phyloP scores from a whole-genome alignment of 1,140 invertebrate species.

The Oscheius sp. region DNA sequence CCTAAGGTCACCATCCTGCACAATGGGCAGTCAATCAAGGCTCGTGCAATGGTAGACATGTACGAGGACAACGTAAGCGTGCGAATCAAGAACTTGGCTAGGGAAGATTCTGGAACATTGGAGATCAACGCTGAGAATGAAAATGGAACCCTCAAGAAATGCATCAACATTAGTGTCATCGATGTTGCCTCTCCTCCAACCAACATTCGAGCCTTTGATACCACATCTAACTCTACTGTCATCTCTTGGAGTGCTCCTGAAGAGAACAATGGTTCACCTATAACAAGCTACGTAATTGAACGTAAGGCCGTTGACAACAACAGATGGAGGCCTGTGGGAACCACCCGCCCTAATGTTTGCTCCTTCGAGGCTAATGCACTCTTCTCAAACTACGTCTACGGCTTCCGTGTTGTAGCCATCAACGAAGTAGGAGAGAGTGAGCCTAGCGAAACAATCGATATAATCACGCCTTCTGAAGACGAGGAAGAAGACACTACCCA shows the following conservation, averaged over 20 bases:
- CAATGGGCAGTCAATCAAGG: slow-evolving; percentile 29
- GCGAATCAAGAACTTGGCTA: slow-evolving; percentile 25
- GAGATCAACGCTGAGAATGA: slow-evolving; percentile 43
- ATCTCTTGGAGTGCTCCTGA: slow-evolving; percentile 47
- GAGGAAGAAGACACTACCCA: slow-evolving; percentile 24
- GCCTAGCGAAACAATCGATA: slow-evolving; percentile 80
- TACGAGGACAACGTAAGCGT: slow-evolving; percentile 36
- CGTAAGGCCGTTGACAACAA: slow-evolving; percentile 54
- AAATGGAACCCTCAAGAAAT: slow-evolving; percentile 40
- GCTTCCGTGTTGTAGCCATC: slow-evolving; percentile 91
- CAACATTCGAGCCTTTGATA: slow-evolving; percentile 33
- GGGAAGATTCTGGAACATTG: slow-evolving; percentile 32
- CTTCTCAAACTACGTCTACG: slow-evolving; percentile 89
- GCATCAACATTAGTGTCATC: slow-evolving; percentile 44
- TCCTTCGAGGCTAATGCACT: slow-evolving; percentile 78
- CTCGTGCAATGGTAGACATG: slow-evolving; percentile 14
- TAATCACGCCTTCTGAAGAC: slow-evolving; percentile 61
- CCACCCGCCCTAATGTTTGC: slow-evolving; percentile 34
- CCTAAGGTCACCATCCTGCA: slow-evolving; percentile 32
- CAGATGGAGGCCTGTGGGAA: slow-evolving; percentile 53
- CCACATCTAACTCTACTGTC: slow-evolving; percentile 39
- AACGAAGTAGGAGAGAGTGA: slow-evolving; percentile 94
- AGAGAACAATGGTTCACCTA: slow-evolving; percentile 40
- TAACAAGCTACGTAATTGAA: slow-evolving; percentile 57
- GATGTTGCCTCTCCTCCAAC: slow-evolving; percentile 50